Conservation (phyloP, 1,140 invertebrate species). For the Arion vulgaris region DNA sequence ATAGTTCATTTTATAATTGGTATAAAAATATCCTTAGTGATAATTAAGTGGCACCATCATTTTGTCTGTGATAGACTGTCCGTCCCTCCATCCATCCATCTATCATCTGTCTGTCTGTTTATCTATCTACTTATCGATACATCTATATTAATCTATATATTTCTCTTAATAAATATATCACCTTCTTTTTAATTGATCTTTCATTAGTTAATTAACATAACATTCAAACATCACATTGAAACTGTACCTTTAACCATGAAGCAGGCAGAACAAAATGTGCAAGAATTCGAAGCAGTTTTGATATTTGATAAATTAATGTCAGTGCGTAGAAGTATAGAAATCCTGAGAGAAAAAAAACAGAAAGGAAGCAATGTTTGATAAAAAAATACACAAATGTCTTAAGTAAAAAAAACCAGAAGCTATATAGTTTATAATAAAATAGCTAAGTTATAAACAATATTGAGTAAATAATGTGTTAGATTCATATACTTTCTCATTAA, state of each 20-base stretch:
- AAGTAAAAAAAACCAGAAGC: too few relatives aligned
- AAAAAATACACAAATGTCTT: not conserved
- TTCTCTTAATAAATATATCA: not conserved
- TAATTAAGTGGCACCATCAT: too few relatives aligned
- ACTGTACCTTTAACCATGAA: slow-evolving; percentile 19
- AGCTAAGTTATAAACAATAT: too few relatives aligned
- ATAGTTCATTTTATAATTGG: too few relatives aligned
- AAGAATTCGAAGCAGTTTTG: not conserved
- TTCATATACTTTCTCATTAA: too few relatives aligned
- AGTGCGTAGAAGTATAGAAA: slow-evolving; percentile 17
- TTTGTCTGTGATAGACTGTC: too few relatives aligned
- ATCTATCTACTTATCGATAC: not conserved
- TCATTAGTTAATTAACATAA: too few relatives aligned
- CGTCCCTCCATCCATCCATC: not conserved
- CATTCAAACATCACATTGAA: not conserved
- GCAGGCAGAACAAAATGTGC: slow-evolving; percentile 1
- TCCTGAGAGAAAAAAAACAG: not conserved
- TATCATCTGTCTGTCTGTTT: not conserved
- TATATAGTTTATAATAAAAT: too few relatives aligned
- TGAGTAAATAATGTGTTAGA: too few relatives aligned
- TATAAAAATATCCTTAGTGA: too few relatives aligned
- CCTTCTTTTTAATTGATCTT: too few relatives aligned
- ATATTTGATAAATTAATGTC: not conserved
- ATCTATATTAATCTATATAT: not conserved
- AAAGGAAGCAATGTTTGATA: not conserved